These are phyloP conservation scores for Erpobdella octoculata DNA, from an alignment of 2,888 invertebrate genomes.

Conservation along the genomic window DNA sequence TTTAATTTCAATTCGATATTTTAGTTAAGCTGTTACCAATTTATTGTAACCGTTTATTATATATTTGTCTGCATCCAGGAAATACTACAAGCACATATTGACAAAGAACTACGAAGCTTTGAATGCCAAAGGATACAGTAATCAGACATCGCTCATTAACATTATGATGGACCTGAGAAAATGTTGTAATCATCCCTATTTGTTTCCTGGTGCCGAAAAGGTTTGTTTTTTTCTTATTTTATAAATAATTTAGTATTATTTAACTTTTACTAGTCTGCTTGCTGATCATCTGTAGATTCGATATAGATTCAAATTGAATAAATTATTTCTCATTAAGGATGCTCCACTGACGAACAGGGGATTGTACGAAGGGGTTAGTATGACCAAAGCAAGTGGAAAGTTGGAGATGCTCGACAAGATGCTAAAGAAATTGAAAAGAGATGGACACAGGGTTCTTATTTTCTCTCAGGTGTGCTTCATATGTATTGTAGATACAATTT, in stretches of 20 bases:
- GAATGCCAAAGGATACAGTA: conserved; percentile 76
- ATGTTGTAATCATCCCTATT: conserved; percentile 93
- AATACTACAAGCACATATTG: conserved; percentile 93
- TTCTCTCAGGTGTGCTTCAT: conserved; percentile 68
- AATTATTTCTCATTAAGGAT: conserved; percentile 41
- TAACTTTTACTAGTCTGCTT: too few species aligned
- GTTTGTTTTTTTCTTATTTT: conserved; percentile 30
- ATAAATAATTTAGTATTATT: too few species aligned
- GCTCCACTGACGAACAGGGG: conserved; percentile 71
- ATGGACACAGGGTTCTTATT: conserved; percentile 86
- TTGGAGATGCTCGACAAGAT: conserved; percentile 81
- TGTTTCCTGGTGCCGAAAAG: conserved; percentile 79
- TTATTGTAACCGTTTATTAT: too few species aligned
- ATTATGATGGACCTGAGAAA: conserved; percentile 98
- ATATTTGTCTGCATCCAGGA: too few species aligned
- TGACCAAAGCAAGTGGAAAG: conserved; percentile 87
- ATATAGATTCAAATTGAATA: too few species aligned
- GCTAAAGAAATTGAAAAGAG: conserved; percentile 76
- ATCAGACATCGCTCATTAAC: conserved; percentile 75
- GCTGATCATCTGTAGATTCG: neutral
- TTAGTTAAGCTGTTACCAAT: too few species aligned
- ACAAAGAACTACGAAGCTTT: conserved; percentile 93
- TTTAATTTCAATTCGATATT: too few species aligned
- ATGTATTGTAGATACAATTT: too few species aligned
- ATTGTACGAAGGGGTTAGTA: conserved; percentile 77